Evolutionary conservation across 2,797 vertebrate genomes (phyloP).

Genomic region (Megalops cyprinoides): DNA sequence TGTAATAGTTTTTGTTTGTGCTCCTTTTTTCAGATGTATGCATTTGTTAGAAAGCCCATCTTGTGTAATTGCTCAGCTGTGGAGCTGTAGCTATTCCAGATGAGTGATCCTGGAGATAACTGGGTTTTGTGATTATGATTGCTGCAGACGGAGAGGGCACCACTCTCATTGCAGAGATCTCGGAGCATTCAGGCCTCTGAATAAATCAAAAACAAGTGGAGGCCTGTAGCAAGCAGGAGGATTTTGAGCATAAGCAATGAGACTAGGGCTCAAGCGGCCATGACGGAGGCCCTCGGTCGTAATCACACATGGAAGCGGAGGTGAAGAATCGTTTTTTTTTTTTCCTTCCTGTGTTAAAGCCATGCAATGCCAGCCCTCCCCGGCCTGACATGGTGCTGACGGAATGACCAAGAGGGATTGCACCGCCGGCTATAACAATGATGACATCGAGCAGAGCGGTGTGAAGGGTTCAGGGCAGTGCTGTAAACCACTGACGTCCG

Average conservation of each 20-base stretch:
- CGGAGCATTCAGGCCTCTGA: conserved; percentile 39
- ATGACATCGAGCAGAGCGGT: conserved; percentile 47
- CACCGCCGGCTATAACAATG: conserved; percentile 44
- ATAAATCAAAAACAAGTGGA: conserved; percentile 38
- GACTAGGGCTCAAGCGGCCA: conserved; percentile 55
- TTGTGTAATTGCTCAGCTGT: conserved; percentile 30
- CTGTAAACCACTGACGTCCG: conserved; percentile 50
- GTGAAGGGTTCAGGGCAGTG: conserved; percentile 42
- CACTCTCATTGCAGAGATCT: conserved; percentile 35
- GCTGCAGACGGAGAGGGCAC: conserved; percentile 32
- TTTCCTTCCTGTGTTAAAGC: conserved; percentile 33
- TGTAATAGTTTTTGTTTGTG: conserved; percentile 45
- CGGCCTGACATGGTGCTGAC: conserved; percentile 45
- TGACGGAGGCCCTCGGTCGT: conserved; percentile 56
- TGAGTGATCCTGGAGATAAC: conserved; percentile 34
- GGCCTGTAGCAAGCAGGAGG: conserved; percentile 44
- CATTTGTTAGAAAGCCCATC: conserved; percentile 41
- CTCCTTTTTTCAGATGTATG: conserved; percentile 38
- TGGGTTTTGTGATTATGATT: conserved; percentile 36
- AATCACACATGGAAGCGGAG: conserved; percentile 40
- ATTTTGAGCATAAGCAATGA: conserved; percentile 53
- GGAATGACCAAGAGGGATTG: conserved; percentile 40
- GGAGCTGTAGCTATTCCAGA: conserved; percentile 20
- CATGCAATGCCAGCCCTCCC: conserved; percentile 38
- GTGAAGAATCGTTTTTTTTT: conserved; percentile 29